Percentiles rank a stretch among this genome's conserved stretches.
Conservation (phyloP, 2,888 invertebrate species). For the Parelbella ahira region DNA sequence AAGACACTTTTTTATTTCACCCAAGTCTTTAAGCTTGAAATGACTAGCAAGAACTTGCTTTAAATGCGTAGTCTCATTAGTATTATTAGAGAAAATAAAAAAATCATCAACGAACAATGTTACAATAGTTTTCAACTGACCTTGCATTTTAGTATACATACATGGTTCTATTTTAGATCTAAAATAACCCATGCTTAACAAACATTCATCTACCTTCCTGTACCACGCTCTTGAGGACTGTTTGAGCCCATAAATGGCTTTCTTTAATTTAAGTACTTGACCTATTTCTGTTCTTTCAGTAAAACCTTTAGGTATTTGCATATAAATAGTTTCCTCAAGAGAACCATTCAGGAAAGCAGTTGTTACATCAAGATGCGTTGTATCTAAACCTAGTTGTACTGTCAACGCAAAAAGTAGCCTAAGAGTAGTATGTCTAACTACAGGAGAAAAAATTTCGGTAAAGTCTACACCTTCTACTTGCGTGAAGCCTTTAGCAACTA, state of each 20-base stretch:
- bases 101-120: slow-evolving; percentile 29
- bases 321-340: slow-evolving; percentile 26
- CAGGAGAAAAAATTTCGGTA: slow-evolving; percentile 28
- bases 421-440: slow-evolving; percentile 27
- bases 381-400: slow-evolving; percentile 23
- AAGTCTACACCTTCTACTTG: slow-evolving; percentile 28
- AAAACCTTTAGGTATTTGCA: slow-evolving; percentile 22
- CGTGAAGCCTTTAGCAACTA: slow-evolving; percentile 27
- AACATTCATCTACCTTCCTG: slow-evolving; percentile 21
- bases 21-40: slow-evolving; percentile 17
- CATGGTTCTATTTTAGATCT: slow-evolving; percentile 26
- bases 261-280: not conserved
- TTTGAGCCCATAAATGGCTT: slow-evolving; percentile 15
- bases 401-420: slow-evolving; percentile 28
- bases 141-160: slow-evolving; percentile 24
- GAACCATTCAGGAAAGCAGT: slow-evolving; percentile 28
- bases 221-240: slow-evolving; percentile 13
- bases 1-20: slow-evolving; percentile 17
- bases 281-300: too few relatives aligned
- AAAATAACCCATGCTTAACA: slow-evolving; percentile 25
- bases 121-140: slow-evolving; percentile 24
- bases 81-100: slow-evolving; percentile 11
- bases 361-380: slow-evolving; percentile 27
- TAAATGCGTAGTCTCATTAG: slow-evolving; percentile 5
- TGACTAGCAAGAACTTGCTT: slow-evolving; percentile 2